A percentile compares a stretch with the other conserved stretches of the same genome.
Evolutionary conservation across 2,797 vertebrate species (phyloP).

Genomic region (Astyanax mexicanus): DNA sequence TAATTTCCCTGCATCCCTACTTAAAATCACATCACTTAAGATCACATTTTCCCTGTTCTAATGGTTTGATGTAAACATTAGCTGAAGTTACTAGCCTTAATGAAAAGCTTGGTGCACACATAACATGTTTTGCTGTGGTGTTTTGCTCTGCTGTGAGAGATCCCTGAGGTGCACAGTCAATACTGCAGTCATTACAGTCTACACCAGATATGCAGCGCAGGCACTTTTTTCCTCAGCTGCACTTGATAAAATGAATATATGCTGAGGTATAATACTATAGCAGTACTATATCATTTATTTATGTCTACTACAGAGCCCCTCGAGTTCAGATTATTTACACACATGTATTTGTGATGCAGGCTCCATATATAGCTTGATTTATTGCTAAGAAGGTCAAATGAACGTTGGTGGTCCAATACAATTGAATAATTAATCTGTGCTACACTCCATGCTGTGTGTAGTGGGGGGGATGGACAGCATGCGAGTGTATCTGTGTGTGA

Average conservation of each 20-base stretch:
- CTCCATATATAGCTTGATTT: conserved; percentile 22
- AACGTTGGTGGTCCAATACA: conserved; percentile 29
- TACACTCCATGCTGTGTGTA: conserved; percentile 8
- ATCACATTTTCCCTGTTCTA: no score
- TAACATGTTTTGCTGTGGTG: background rate
- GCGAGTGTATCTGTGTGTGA: conserved; percentile 18
- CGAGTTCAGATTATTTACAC: background rate
- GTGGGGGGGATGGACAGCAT: background rate
- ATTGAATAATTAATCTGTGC: conserved; percentile 42
- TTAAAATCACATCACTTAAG: no score
- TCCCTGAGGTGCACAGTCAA: background rate
- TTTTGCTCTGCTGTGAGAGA: background rate
- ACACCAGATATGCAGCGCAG: background rate
- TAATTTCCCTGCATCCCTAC: no score
- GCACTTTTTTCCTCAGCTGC: background rate
- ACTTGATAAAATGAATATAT: background rate
- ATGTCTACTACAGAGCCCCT: background rate
- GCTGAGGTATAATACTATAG: no score
- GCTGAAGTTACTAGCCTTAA: background rate
- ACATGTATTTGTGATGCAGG: background rate
- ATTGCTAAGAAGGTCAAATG: conserved; percentile 27
- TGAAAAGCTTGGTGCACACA: background rate
- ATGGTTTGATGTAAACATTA: no score
- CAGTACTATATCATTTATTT: no score
- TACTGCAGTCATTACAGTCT: conserved; percentile 5